Percentiles rank a stretch among this genome's conserved stretches.
These are phyloP conservation scores for Calonectris borealis DNA, from an alignment of 2,113 vertebrate species.

Conservation along the genomic window DNA sequence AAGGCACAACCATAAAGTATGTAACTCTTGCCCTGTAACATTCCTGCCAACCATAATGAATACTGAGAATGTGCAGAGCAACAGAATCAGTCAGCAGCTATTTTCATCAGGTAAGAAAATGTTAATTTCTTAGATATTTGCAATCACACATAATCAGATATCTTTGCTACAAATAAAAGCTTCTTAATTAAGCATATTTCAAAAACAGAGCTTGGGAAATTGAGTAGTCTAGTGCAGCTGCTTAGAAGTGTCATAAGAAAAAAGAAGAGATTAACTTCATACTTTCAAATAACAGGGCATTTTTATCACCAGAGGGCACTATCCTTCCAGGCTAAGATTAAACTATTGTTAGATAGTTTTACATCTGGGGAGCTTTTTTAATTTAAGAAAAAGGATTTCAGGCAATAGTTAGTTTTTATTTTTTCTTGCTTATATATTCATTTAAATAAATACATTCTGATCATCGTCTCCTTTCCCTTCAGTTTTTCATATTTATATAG, in stretches of 20 bases:
- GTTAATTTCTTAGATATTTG: not conserved
- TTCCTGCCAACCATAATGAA: not conserved
- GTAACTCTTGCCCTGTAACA: not conserved
- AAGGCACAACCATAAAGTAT: not conserved
- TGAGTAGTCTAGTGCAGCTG: not conserved
- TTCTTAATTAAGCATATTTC: not conserved
- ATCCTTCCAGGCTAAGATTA: slow-evolving; percentile 27
- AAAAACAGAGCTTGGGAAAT: not conserved
- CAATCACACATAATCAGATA: not conserved
- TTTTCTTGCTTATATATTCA: not conserved
- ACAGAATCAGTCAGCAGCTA: not conserved
- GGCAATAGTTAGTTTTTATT: not conserved
- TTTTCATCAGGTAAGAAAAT: not conserved
- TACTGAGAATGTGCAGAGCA: not conserved
- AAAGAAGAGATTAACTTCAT: not conserved
- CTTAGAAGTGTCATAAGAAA: not conserved
- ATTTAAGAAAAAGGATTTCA: not conserved
- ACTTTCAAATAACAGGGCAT: not conserved
- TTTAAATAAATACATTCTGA: not conserved
- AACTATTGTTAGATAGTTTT: not conserved
- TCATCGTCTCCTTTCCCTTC: not conserved
- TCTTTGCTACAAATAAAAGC: not conserved
- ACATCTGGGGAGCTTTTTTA: not conserved
- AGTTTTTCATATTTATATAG: not conserved
- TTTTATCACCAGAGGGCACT: slow-evolving; percentile 67